Percentiles rank a stretch among this genome's conserved stretches.
Evolutionary conservation across 1,140 invertebrate species (phyloP).

Genomic region (Thaumatotibia leucotreta): DNA sequence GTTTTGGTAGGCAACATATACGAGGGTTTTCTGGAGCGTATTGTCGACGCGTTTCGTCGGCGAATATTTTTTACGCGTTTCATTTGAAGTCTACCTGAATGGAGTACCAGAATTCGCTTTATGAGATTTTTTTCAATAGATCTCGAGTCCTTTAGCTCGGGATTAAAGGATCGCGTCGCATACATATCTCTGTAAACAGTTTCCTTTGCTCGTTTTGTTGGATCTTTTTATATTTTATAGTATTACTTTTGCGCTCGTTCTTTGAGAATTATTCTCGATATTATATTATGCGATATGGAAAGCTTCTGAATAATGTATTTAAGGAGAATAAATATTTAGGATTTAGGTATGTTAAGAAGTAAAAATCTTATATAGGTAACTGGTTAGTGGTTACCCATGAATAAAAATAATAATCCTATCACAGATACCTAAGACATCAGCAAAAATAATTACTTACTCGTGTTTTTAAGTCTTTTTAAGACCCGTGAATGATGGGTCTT

Average conservation of each 20-base stretch:
- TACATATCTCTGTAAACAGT: conserved; percentile 57
- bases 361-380: too few species aligned
- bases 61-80: conserved; percentile 70
- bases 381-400: too few species aligned
- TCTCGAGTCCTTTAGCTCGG: conserved; percentile 45
- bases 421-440: too few species aligned
- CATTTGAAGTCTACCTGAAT: conserved; percentile 70
- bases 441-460: too few species aligned
- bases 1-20: conserved; percentile 73
- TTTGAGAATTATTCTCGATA: neutral
- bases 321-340: too few species aligned
- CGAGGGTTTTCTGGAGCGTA: conserved; percentile 64
- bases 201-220: conserved; percentile 46
- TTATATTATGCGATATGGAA: too few species aligned
- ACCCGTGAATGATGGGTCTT: too few species aligned
- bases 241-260: conserved; percentile 8
- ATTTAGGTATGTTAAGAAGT: too few species aligned
- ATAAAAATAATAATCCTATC: too few species aligned
- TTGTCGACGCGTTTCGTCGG: conserved; percentile 57
- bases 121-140: conserved; percentile 70
- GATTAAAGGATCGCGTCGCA: conserved; percentile 52
- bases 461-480: too few species aligned
- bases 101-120: conserved; percentile 68
- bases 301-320: too few species aligned
- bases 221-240: conserved; percentile 27